Percentiles rank a stretch among this genome's conserved stretches.
phyloP scores from a whole-genome alignment of 2,888 invertebrate genomes.

The Hymenopus coronatus region DNA sequence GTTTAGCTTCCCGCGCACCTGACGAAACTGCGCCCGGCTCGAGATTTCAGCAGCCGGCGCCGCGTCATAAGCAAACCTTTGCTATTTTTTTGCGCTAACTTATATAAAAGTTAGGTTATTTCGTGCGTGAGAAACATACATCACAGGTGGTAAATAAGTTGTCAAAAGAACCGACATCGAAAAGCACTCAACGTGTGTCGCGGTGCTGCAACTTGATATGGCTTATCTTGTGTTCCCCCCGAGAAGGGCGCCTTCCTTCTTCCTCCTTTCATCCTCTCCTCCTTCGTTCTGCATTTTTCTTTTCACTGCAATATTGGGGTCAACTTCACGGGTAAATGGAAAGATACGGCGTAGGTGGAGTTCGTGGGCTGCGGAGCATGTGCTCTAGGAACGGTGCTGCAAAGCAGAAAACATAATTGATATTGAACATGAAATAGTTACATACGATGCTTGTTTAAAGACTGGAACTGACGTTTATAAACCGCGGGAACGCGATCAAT shows the following conservation, averaged over 20 bases:
- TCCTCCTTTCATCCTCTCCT: background rate
- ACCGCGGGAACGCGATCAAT: too few relatives aligned
- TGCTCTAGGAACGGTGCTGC: too few relatives aligned
- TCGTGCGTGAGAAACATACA: background rate
- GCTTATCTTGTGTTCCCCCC: background rate
- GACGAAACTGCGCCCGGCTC: background rate
- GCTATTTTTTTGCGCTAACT: background rate
- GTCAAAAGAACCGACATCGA: constrained; percentile 14
- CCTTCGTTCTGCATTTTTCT: background rate
- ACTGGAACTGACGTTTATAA: too few relatives aligned
- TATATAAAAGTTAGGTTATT: background rate
- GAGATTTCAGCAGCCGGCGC: background rate
- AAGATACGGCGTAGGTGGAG: too few relatives aligned
- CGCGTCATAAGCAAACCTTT: background rate
- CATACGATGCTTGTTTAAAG: too few relatives aligned
- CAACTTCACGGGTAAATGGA: too few relatives aligned
- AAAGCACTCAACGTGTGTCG: background rate
- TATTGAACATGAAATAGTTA: too few relatives aligned
- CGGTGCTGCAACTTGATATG: background rate
- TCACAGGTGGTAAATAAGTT: constrained; percentile 17
- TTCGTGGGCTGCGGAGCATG: too few relatives aligned
- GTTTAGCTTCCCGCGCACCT: background rate
- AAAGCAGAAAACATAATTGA: too few relatives aligned
- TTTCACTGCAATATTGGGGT: too few relatives aligned
- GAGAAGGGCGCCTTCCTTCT: background rate